These are phyloP conservation scores for Psittacara wagleri DNA, from an alignment of 2,113 vertebrate species.

Conservation along the genomic window DNA sequence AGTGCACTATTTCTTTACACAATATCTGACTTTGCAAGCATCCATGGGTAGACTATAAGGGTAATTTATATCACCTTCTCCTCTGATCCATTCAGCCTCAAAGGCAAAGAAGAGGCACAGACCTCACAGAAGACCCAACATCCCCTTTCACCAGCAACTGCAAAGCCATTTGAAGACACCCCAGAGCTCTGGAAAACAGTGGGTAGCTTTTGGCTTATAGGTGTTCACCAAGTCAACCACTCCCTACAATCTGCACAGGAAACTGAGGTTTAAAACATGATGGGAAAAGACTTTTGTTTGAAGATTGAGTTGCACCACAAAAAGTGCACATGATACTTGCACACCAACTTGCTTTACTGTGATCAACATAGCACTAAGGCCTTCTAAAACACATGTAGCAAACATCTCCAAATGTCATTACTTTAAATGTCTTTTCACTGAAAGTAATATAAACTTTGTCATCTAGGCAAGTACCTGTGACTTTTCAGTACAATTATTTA, in stretches of 20 bases:
- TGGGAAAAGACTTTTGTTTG: neutral
- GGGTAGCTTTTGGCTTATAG: neutral
- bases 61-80: neutral
- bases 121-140: neutral
- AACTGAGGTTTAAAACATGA: neutral
- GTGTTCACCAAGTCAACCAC: neutral
- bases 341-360: fast-evolving
- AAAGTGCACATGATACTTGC: fast-evolving
- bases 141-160: neutral
- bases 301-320: neutral
- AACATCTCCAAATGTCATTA: neutral
- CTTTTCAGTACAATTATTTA: neutral
- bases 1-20: neutral
- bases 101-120: neutral
- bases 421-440: neutral
- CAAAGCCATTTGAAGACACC: neutral
- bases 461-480: neutral
- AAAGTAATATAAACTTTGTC: neutral
- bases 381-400: neutral
- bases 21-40: neutral
- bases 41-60: neutral
- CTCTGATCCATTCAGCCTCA: neutral
- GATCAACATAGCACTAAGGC: fast-evolving
- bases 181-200: neutral
- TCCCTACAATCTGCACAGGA: neutral